Evolutionary conservation across 2,113 vertebrate species (phyloP).

Genomic region (Chrysemys picta): DNA sequence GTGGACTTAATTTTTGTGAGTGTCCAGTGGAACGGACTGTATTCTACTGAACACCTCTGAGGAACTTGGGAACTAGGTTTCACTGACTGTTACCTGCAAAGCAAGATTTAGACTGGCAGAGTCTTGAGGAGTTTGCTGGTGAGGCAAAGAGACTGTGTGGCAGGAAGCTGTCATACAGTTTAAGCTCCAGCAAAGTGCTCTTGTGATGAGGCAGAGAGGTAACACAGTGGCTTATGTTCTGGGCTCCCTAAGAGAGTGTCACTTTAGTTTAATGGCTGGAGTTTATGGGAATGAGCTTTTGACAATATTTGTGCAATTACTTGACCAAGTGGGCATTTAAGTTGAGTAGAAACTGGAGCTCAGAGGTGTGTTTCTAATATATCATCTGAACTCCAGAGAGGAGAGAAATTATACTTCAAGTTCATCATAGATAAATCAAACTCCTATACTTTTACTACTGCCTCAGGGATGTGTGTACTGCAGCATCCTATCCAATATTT

Average conservation of each 20-base stretch:
- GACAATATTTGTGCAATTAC: neutral
- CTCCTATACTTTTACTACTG: neutral
- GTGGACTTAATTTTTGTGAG: neutral
- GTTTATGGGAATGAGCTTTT: neutral
- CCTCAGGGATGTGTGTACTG: neutral
- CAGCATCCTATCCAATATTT: neutral
- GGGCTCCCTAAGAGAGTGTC: neutral
- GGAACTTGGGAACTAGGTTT: neutral
- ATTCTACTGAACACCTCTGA: neutral
- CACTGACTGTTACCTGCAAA: neutral
- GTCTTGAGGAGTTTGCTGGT: neutral
- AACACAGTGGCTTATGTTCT: neutral
- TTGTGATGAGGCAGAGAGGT: neutral
- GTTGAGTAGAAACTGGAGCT: neutral
- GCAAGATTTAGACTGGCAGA: neutral
- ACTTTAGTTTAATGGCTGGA: neutral
- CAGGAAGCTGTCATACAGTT: neutral
- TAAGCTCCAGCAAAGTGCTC: neutral
- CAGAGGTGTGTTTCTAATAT: neutral
- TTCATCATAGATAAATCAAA: neutral
- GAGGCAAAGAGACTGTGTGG: neutral
- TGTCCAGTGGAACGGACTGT: neutral
- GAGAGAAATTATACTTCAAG: conserved; percentile 14
- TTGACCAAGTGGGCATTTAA: neutral
- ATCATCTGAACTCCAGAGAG: neutral